These are phyloP conservation scores for Temnopleurus reevesii DNA, from an alignment of 53 echinoderm and acorn worm species.

Conservation along the genomic window DNA sequence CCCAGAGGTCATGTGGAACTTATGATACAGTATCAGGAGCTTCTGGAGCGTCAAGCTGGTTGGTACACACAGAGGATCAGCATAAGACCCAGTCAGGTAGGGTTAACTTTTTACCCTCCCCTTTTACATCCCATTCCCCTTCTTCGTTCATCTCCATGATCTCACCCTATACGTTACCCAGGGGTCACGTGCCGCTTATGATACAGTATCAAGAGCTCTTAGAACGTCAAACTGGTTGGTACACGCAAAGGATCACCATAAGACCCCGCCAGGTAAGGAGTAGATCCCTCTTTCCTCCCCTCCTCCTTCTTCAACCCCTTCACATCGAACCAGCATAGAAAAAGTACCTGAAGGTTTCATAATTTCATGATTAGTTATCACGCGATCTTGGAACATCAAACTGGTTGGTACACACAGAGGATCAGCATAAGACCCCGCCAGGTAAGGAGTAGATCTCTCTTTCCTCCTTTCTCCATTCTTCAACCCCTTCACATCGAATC, in stretches of 20 bases:
- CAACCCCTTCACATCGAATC: too few species aligned
- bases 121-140: too few species aligned
- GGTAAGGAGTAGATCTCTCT: too few species aligned
- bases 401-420: constrained; percentile 77
- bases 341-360: too few species aligned
- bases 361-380: constrained; percentile 88
- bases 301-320: too few species aligned
- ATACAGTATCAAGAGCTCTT: constrained; percentile 92
- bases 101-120: too few species aligned
- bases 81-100: constrained; percentile 85
- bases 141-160: too few species aligned
- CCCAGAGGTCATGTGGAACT: constrained; percentile 52
- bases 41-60: constrained; percentile 69
- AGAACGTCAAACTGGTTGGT: constrained; percentile 70
- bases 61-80: constrained; percentile 87
- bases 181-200: constrained; percentile 55
- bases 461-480: too few species aligned
- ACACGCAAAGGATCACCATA: constrained; percentile 81
- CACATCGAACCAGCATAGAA: too few species aligned
- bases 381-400: constrained; percentile 72
- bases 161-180: constrained; percentile 35
- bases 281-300: too few species aligned
- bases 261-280: constrained; percentile 85
- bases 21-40: constrained; percentile 89
- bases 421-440: constrained; percentile 88